These are phyloP conservation scores for Rynchops niger DNA, from an alignment of 2,113 vertebrate genomes.

Conservation along the genomic window DNA sequence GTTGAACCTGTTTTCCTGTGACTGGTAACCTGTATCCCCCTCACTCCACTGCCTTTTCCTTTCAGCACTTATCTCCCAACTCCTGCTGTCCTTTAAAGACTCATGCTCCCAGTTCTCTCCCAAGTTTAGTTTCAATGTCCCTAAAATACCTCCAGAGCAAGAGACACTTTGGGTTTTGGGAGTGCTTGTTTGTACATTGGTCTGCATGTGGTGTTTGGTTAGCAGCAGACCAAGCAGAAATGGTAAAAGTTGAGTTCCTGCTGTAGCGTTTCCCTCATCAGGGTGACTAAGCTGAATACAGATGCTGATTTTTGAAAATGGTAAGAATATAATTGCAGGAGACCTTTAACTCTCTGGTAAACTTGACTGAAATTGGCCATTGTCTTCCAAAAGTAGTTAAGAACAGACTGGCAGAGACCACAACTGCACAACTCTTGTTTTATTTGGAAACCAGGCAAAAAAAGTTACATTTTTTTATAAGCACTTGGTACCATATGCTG, in stretches of 20 bases:
- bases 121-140: neutral
- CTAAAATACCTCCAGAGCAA: neutral
- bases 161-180: neutral
- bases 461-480: neutral
- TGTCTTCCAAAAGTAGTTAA: neutral
- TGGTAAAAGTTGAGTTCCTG: neutral
- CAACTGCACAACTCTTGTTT: slow-evolving; percentile 12
- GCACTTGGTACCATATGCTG: neutral
- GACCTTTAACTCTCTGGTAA: neutral
- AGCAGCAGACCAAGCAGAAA: neutral
- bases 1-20: neutral
- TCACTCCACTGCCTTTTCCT: neutral
- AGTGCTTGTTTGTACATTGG: neutral
- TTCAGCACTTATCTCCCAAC: neutral
- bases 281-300: neutral
- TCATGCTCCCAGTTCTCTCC: neutral
- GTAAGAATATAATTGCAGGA: neutral
- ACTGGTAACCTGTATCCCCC: neutral
- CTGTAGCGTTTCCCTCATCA: neutral
- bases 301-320: neutral
- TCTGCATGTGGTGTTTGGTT: neutral
- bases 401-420: neutral
- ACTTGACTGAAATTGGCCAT: neutral
- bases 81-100: neutral
- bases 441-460: slow-evolving; percentile 28